These are phyloP conservation scores for Paedocypris micromegethes DNA, from an alignment of 2,797 vertebrate species.

Conservation along the genomic window DNA sequence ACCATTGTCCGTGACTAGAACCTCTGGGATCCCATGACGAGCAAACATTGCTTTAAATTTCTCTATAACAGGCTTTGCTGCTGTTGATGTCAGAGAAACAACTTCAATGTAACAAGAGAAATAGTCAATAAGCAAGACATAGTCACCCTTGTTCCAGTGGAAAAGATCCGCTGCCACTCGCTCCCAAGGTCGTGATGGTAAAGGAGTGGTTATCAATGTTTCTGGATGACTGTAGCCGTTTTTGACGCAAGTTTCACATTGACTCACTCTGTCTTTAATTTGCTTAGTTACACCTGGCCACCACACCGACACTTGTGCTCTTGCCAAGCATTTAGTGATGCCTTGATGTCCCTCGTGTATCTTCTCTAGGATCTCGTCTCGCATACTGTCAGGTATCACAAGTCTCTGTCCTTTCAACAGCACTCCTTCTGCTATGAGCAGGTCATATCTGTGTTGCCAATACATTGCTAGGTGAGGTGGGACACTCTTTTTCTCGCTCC, in stretches of 20 bases:
- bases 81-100: background rate
- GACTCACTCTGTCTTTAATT: slow-evolving; percentile 19
- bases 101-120: background rate
- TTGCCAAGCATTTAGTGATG: slow-evolving; percentile 9
- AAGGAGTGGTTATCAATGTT: background rate
- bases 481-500: background rate
- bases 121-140: background rate
- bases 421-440: background rate
- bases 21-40: background rate
- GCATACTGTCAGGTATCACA: slow-evolving; percentile 4
- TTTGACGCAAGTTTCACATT: background rate
- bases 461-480: background rate
- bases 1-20: background rate
- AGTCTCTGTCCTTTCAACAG: slow-evolving; percentile 1
- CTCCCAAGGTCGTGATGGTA: background rate
- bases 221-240: slow-evolving; percentile 6
- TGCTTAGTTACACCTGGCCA: slow-evolving; percentile 4
- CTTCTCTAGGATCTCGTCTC: background rate
- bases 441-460: background rate
- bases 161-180: slow-evolving; percentile 8
- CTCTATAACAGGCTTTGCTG: background rate
- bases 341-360: slow-evolving; percentile 4
- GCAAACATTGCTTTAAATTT: background rate
- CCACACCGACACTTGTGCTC: background rate
- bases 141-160: background rate